Percentiles rank a stretch among this genome's conserved stretches.
These are phyloP conservation scores for Bombus sylvicola DNA, from an alignment of 1,140 invertebrate species.

Conservation along the genomic window DNA sequence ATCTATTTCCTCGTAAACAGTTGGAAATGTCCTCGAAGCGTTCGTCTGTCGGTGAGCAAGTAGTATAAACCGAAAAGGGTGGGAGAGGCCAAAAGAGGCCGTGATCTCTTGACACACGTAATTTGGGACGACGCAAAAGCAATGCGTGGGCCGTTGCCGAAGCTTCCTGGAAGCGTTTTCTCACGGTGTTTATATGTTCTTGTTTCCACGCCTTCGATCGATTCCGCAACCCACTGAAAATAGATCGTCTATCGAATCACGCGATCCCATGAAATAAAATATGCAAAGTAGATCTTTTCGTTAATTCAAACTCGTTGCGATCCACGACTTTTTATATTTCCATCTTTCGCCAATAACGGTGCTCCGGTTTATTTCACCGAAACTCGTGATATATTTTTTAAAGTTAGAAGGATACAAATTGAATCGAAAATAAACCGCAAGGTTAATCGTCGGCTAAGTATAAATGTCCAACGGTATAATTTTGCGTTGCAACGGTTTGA, in stretches of 20 bases:
- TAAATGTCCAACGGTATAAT: too few species aligned
- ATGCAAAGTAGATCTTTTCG: too few species aligned
- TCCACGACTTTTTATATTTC: too few species aligned
- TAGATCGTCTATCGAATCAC: background rate
- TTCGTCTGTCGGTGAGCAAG: background rate
- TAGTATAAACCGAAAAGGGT: too few species aligned
- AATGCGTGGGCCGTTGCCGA: background rate
- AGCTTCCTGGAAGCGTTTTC: slow-evolving; percentile 11
- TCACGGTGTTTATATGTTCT: background rate
- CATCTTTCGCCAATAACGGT: too few species aligned
- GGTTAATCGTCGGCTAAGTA: background rate
- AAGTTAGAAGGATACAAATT: too few species aligned
- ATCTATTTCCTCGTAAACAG: slow-evolving; percentile 3
- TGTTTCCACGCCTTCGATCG: background rate
- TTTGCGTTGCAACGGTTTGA: background rate
- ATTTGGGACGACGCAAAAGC: slow-evolving; percentile 3
- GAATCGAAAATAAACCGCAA: too few species aligned
- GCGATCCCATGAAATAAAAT: too few species aligned
- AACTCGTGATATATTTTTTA: too few species aligned
- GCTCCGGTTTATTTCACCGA: too few species aligned
- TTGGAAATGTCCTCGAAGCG: background rate
- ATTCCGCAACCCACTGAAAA: background rate
- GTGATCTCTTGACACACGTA: slow-evolving; percentile 10
- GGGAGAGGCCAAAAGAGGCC: background rate
- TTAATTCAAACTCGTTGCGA: too few species aligned